A percentile compares a stretch with the other conserved stretches of the same genome.
phyloP scores from a whole-genome alignment of 2,888 invertebrate species.

The Lithophane ornitopus region DNA sequence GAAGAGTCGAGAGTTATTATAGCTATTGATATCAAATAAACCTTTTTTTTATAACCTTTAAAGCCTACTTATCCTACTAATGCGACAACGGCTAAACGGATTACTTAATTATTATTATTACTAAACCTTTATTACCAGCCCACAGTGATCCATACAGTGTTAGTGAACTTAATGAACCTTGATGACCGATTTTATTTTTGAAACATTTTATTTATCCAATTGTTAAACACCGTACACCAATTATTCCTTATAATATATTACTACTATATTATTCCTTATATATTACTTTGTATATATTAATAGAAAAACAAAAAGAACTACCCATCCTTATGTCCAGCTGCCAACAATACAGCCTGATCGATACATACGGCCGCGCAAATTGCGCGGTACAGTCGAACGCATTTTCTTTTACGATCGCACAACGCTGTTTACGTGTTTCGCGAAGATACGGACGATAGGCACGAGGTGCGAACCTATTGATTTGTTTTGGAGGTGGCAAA shows the following conservation, averaged over 20 bases:
- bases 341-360: constrained; percentile 73
- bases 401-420: constrained; percentile 89
- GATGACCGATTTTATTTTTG: background rate
- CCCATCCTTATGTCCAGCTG: constrained; percentile 48
- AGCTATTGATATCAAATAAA: background rate
- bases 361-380: constrained; percentile 82
- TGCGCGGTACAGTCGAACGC: constrained; percentile 83
- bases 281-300: background rate
- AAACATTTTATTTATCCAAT: too few species aligned
- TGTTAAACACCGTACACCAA: background rate
- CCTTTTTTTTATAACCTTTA: background rate
- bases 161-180: background rate
- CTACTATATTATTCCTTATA: too few species aligned
- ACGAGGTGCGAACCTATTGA: constrained; percentile 70
- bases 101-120: too few species aligned
- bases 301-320: constrained; percentile 3
- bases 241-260: background rate
- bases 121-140: too few species aligned
- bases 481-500: constrained; percentile 70
- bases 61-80: background rate
- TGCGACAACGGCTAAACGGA: too few species aligned
- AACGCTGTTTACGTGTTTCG: constrained; percentile 87
- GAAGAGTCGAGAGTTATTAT: background rate
- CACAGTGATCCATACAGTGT: too few species aligned
- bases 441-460: constrained; percentile 84